These are phyloP conservation scores for Vanessa tameamea DNA, from an alignment of 1,140 invertebrate genomes.

Conservation along the genomic window DNA sequence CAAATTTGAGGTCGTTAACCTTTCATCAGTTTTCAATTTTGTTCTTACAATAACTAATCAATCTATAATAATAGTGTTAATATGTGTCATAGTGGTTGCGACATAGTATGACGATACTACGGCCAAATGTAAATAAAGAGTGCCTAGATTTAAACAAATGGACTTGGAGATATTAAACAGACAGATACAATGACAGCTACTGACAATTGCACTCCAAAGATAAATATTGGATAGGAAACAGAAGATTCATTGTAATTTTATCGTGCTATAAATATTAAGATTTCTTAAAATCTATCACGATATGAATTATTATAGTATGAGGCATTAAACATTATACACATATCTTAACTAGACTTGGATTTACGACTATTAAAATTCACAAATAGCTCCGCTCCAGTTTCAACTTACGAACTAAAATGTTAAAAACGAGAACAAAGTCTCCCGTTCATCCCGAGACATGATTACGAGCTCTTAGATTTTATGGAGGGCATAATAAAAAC, in stretches of 20 bases:
- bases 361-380: conserved; percentile 51
- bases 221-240: not conserved
- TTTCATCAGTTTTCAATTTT: too few species aligned
- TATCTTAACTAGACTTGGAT: conserved; percentile 41
- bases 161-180: not conserved
- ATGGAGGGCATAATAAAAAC: conserved; percentile 69
- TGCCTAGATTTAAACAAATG: too few species aligned
- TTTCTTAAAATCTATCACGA: conserved; percentile 34
- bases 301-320: conserved; percentile 21
- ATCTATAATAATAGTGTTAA: too few species aligned
- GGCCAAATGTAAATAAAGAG: too few species aligned
- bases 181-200: too few species aligned
- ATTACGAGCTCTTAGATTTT: conserved; percentile 71
- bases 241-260: conserved; percentile 13
- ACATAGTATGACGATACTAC: too few species aligned
- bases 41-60: too few species aligned
- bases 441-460: conserved; percentile 50
- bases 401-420: conserved; percentile 47
- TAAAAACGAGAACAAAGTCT: conserved; percentile 63
- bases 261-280: conserved; percentile 27
- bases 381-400: conserved; percentile 53
- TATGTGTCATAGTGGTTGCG: too few species aligned
- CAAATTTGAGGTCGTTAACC: too few species aligned
- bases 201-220: too few species aligned
- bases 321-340: conserved; percentile 34